Conservation (phyloP, 2,797 vertebrate species). For the Aldrovandia affinis region DNA sequence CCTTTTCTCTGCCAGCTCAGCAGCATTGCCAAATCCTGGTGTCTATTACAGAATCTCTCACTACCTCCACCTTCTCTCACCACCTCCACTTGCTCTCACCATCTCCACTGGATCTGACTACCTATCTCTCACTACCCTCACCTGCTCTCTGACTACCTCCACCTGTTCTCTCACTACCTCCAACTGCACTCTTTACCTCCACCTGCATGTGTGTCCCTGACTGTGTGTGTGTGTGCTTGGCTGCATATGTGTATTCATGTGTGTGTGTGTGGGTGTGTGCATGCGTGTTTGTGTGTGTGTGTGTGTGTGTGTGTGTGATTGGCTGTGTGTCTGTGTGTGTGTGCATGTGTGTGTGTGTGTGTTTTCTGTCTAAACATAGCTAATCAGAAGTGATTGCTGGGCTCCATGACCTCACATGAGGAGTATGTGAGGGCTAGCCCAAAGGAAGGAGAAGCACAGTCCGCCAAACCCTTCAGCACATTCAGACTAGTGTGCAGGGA, state of each 20-base stretch:
- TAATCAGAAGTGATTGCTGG: constrained; percentile 65
- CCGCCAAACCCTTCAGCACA: constrained; percentile 38
- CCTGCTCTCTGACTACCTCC: too few relatives aligned
- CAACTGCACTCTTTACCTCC: too few relatives aligned
- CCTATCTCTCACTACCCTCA: too few relatives aligned
- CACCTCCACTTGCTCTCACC: too few relatives aligned
- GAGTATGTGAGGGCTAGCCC: constrained; percentile 42
- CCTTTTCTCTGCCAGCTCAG: too few relatives aligned
- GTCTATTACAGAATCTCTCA: too few relatives aligned
- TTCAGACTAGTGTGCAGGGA: background rate
- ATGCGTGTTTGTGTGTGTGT: constrained; percentile 10
- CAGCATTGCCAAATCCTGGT: too few relatives aligned
- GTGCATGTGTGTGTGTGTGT: background rate
- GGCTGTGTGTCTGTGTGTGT: background rate
- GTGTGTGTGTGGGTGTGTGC: background rate
- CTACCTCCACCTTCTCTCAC: too few relatives aligned
- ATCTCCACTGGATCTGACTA: too few relatives aligned
- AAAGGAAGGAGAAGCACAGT: constrained; percentile 55
- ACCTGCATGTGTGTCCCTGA: background rate
- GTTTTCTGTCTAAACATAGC: constrained; percentile 41
- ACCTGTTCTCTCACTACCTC: too few relatives aligned
- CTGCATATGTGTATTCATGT: background rate
- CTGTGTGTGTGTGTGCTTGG: background rate
- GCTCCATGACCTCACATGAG: constrained; percentile 52
- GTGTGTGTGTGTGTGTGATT: constrained; percentile 18